These are phyloP conservation scores for Vulpes ferrilata DNA, from an alignment of 2,113 vertebrate genomes.

Conservation along the genomic window DNA sequence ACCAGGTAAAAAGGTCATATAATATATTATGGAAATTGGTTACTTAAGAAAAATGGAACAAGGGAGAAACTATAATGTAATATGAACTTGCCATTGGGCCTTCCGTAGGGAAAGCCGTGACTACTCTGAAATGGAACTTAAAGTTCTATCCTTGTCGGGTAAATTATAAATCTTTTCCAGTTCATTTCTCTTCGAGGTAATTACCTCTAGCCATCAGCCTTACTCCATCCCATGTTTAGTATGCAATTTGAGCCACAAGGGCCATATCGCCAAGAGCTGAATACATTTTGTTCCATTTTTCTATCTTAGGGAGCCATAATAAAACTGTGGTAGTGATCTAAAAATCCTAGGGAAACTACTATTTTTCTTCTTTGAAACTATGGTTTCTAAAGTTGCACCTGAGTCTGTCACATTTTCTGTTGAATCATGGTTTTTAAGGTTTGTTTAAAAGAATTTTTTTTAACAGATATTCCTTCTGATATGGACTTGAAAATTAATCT, in stretches of 20 bases:
- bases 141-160: constrained; percentile 42
- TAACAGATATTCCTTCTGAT: constrained; percentile 60
- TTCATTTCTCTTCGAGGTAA: constrained; percentile 70
- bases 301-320: constrained; percentile 54
- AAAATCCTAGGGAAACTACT: constrained; percentile 45
- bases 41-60: constrained; percentile 6
- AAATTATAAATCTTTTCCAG: constrained; percentile 12
- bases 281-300: constrained; percentile 49
- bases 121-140: constrained; percentile 43
- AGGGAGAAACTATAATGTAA: constrained; percentile 47
- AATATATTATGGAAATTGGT: background rate
- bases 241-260: constrained; percentile 69
- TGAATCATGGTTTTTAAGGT: constrained; percentile 70
- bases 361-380: constrained; percentile 50
- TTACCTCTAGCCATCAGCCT: constrained; percentile 75
- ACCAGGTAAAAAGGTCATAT: constrained; percentile 1
- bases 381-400: constrained; percentile 54
- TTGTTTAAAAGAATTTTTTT: background rate
- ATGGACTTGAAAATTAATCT: constrained; percentile 73
- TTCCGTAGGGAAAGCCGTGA: constrained; percentile 56
- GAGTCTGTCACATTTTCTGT: constrained; percentile 70
- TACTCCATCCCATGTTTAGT: constrained; percentile 69
- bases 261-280: constrained; percentile 44
- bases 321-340: constrained; percentile 62
- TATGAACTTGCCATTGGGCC: constrained; percentile 67